Base-by-base conservation (phyloP, 2,888 invertebrate genomes). In the Plagodis pulveraria region DNA sequence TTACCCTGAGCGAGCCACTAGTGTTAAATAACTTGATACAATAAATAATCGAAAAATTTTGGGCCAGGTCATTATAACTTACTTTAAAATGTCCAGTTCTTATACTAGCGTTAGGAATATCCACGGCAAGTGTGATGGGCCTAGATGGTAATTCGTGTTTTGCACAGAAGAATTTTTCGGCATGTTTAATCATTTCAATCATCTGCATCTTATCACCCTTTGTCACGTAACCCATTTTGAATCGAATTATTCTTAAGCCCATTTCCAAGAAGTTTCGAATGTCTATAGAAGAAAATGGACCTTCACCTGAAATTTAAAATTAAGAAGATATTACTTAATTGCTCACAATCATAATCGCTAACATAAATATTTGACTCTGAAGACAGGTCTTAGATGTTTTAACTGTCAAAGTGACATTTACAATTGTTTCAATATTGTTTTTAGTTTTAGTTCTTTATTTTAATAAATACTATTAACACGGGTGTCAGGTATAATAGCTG, bases 81-180 rank as follows among this genome's bases (percentile, higher is more conserved):
- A 76, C 75, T 2, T 62, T 58, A 6, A 78, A 33, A 43, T 56
- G 60, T 48, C 85, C 85, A 8, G 84, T 81, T 60, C 74, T 75
- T 8, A 82, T 81, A 53, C 76, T 67, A 11, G 77, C 78, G 42
- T 83, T 85, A 11, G 81, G 82, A 6, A 86, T 64, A 62, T 83
- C 81, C 8, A 83, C 60, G 11, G 74, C 78, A 6, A 82, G 63
- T 6, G 83, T 77, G 8, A 85, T 63, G 2, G 84, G 84, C 83
- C 83, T 83, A 35, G 71, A 64, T 4, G 61, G 50, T 0, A 80
- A 67, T 6, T 76, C 71, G 56, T 78, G 76, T 63, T 85, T 84
- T 32, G 72, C 66, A 54, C 82, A 80, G 53, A 73, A 73, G 69
- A 68, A 63, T 60, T 69, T 45, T 54, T 73, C 57, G 43, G 80